These are phyloP conservation scores for Pristionchus fissidentatus DNA, from an alignment of 2,888 invertebrate species.

Conservation along the genomic window DNA sequence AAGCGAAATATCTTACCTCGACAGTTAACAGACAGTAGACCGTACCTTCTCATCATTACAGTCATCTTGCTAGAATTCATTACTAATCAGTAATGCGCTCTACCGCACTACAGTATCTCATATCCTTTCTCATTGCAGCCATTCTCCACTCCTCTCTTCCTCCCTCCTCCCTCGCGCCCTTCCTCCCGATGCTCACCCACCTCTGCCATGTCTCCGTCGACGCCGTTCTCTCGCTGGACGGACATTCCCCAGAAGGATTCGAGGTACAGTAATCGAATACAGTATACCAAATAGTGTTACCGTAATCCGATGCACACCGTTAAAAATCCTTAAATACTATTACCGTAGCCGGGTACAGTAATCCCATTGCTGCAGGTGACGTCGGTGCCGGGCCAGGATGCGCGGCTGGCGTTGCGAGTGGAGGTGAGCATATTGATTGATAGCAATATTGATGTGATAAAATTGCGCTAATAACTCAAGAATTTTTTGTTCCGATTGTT, in stretches of 20 bases:
- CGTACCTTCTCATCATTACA: background rate
- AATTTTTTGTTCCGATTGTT: no score
- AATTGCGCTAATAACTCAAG: no score
- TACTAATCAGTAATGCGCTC: background rate
- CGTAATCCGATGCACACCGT: no score
- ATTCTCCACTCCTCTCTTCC: slow-evolving; percentile 39
- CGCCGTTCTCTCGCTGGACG: slow-evolving; percentile 17
- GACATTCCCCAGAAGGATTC: background rate
- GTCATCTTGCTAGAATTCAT: background rate
- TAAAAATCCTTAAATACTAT: no score
- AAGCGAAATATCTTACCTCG: no score
- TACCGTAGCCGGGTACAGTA: no score
- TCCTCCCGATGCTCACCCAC: slow-evolving; percentile 11
- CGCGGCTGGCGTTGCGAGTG: slow-evolving; percentile 55
- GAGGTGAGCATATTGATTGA: slow-evolving; percentile 30
- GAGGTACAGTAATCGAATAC: no score
- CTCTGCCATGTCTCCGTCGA: background rate
- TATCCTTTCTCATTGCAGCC: background rate
- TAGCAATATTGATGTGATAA: no score
- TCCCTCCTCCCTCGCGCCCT: background rate
- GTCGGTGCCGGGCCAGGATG: slow-evolving; percentile 57
- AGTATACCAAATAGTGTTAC: no score
- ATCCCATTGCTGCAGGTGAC: background rate
- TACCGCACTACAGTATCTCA: background rate
- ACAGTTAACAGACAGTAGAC: no score